Percentiles rank a stretch among this genome's conserved stretches.
These are phyloP conservation scores for Xiphophorus maculatus DNA, from an alignment of 2,113 vertebrate species.

Conservation along the genomic window DNA sequence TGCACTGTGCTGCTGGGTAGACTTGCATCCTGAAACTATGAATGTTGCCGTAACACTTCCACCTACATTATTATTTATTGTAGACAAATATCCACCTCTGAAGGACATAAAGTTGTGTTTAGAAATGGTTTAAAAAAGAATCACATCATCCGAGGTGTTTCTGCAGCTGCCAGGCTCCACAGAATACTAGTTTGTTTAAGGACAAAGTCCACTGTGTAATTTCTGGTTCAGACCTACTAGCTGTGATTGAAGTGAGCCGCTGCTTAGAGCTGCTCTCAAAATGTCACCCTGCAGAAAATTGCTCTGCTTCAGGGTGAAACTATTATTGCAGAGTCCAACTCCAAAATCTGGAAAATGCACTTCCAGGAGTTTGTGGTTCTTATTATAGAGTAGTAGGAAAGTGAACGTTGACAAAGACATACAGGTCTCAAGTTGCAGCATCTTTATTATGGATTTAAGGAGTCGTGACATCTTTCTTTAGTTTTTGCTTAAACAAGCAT, in stretches of 20 bases:
- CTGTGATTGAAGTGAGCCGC: background rate
- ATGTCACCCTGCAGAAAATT: conserved; percentile 3
- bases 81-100: background rate
- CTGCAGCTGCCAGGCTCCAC: background rate
- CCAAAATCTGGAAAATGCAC: background rate
- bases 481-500: no score
- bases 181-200: background rate
- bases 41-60: background rate
- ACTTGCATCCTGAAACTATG: background rate
- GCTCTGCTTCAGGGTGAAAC: conserved; percentile 24
- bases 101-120: background rate
- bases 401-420: no score
- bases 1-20: no score
- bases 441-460: no score
- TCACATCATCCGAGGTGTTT: background rate
- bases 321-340: conserved; percentile 36
- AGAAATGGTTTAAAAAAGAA: background rate
- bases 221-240: background rate
- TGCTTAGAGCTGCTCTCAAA: no score
- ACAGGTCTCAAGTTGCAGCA: no score
- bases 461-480: no score
- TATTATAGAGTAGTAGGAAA: no score
- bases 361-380: background rate
- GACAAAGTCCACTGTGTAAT: background rate
- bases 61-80: background rate